Evolutionary conservation across 2,797 vertebrate species (phyloP).

Genomic region (Sebastes umbrosus): DNA sequence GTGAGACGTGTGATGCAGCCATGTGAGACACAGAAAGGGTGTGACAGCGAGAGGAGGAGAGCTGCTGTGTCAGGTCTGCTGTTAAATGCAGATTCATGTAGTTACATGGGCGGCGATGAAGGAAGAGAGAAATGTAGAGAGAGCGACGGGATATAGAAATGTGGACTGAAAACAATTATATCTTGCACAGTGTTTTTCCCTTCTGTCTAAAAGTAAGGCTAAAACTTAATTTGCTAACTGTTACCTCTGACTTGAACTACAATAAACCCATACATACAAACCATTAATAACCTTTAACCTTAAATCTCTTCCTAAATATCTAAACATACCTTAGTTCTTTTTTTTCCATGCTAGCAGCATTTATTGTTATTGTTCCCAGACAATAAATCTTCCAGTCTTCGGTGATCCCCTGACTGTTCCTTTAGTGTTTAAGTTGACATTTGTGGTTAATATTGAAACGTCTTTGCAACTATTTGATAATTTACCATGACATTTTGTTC

Average conservation of each 20-base stretch:
- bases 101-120: not conserved
- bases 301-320: too few relatives aligned
- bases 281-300: too few relatives aligned
- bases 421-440: not conserved
- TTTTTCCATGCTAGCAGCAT: too few relatives aligned
- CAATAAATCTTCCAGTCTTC: not conserved
- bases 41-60: slow-evolving; percentile 33
- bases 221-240: too few relatives aligned
- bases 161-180: too few relatives aligned
- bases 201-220: too few relatives aligned
- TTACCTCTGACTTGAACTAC: too few relatives aligned
- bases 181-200: too few relatives aligned
- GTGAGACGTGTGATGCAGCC: slow-evolving; percentile 46
- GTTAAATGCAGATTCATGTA: slow-evolving; percentile 16
- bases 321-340: too few relatives aligned
- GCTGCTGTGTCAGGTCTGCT: slow-evolving; percentile 24
- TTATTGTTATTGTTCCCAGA: not conserved
- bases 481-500: not conserved
- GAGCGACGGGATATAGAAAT: too few relatives aligned
- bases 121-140: not conserved
- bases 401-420: too few relatives aligned
- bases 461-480: not conserved
- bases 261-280: too few relatives aligned
- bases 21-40: slow-evolving; percentile 41
- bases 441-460: not conserved